Conservation (phyloP, 2,888 invertebrate genomes). For the Harpagoxenus sublaevis region DNA sequence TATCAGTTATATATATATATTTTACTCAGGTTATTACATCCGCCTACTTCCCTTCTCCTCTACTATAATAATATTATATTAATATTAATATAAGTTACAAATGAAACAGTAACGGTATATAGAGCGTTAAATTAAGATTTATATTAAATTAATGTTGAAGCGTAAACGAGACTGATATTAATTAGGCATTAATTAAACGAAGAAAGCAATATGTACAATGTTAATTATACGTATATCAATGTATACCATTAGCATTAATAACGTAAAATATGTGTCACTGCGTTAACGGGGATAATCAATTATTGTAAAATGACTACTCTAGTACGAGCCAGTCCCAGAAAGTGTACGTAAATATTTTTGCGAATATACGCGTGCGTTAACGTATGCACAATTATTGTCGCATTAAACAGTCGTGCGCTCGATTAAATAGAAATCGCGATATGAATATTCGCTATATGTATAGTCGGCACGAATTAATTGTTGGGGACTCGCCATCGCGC, state of each 20-base stretch:
- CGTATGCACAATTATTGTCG: constrained; percentile 17
- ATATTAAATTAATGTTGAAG: background rate
- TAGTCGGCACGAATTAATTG: constrained; percentile 35
- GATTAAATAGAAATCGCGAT: constrained; percentile 27
- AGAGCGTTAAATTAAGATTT: background rate
- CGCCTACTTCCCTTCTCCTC: too few relatives aligned
- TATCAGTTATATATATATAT: background rate
- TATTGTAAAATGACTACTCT: background rate
- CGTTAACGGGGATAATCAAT: background rate
- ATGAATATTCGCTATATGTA: background rate
- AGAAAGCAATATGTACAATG: background rate
- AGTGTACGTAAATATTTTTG: background rate
- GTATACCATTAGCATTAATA: background rate
- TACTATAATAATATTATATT: background rate
- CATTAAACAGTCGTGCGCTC: constrained; percentile 26
- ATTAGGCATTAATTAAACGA: constrained; percentile 5
- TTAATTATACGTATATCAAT: constrained; percentile 11
- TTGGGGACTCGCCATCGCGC: background rate
- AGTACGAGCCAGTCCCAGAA: background rate
- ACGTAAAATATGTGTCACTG: background rate
- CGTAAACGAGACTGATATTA: background rate
- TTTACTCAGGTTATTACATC: background rate
- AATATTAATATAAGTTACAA: background rate
- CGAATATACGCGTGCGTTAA: background rate
- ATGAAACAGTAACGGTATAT: background rate